Percentiles rank a stretch among this genome's conserved stretches.
These are phyloP conservation scores for Epirrhoe alternata DNA, from an alignment of 2,888 invertebrate genomes.

Conservation along the genomic window DNA sequence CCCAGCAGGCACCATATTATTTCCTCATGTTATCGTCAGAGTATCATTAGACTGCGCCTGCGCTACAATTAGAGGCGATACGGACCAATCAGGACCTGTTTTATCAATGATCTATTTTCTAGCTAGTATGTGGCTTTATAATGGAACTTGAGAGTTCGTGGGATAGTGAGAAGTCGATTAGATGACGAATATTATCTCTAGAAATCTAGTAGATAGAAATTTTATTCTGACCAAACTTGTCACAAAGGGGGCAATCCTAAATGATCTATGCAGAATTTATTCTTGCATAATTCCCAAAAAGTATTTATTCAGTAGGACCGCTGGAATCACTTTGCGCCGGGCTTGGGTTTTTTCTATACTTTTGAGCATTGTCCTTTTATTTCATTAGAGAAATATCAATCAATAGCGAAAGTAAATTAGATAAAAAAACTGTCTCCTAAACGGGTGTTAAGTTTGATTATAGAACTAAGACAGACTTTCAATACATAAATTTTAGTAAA, in stretches of 20 bases:
- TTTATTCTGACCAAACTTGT: background rate
- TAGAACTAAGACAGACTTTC: slow-evolving; percentile 57
- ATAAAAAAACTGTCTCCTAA: slow-evolving; percentile 23
- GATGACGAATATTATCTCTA: background rate
- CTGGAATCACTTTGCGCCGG: too few species aligned
- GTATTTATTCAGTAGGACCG: too few species aligned
- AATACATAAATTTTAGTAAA: slow-evolving; percentile 55
- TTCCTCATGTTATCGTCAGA: slow-evolving; percentile 61
- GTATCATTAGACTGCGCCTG: slow-evolving; percentile 56
- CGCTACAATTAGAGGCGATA: slow-evolving; percentile 66
- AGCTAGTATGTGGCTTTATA: slow-evolving; percentile 34
- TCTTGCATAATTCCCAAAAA: too few species aligned
- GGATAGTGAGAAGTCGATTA: background rate
- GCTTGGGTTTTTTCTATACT: too few species aligned
- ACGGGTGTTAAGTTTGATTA: slow-evolving; percentile 27
- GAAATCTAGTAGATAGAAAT: background rate
- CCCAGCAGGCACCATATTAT: slow-evolving; percentile 52
- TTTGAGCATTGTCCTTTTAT: too few species aligned
- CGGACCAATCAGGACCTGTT: slow-evolving; percentile 62
- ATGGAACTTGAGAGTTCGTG: slow-evolving; percentile 25
- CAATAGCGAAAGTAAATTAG: slow-evolving; percentile 11
- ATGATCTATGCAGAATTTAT: too few species aligned
- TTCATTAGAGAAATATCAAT: background rate
- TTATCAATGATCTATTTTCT: slow-evolving; percentile 64
- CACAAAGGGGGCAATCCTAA: background rate